These are phyloP conservation scores for Vanacampus margaritifer DNA, from an alignment of 2,113 vertebrate species.

Conservation along the genomic window DNA sequence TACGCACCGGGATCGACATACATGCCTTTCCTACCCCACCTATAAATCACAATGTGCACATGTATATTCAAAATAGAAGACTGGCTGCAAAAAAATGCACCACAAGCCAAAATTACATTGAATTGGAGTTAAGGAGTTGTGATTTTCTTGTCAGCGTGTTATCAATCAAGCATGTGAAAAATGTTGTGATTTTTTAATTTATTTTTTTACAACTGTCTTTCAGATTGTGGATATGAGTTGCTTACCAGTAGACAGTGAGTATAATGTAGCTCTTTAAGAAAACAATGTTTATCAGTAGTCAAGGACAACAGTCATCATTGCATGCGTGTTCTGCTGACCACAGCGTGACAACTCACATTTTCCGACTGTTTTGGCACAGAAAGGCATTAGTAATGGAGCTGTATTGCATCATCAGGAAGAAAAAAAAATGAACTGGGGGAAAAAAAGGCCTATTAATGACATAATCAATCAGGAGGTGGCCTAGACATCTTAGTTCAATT, in stretches of 20 bases:
- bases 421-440: background rate
- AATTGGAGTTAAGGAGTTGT: background rate
- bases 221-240: background rate
- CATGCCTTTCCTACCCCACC: background rate
- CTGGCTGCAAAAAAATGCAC: constrained; percentile 2
- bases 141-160: background rate
- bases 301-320: constrained; percentile 29
- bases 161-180: constrained; percentile 1
- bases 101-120: background rate
- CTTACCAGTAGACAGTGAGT: background rate
- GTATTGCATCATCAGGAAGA: background rate
- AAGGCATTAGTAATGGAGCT: background rate
- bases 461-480: background rate
- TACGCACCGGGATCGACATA: background rate
- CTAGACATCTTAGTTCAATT: no score
- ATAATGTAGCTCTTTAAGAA: constrained; percentile 1
- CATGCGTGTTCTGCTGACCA: constrained; percentile 3
- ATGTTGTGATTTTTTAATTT: background rate
- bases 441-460: background rate
- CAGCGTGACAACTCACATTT: background rate
- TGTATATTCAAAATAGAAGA: background rate
- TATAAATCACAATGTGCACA: background rate
- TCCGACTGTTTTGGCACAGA: background rate
- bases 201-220: background rate
- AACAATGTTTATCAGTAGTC: constrained; percentile 30